Conservation (phyloP, 2,888 invertebrate species). For the Lasioglossum vierecki region DNA sequence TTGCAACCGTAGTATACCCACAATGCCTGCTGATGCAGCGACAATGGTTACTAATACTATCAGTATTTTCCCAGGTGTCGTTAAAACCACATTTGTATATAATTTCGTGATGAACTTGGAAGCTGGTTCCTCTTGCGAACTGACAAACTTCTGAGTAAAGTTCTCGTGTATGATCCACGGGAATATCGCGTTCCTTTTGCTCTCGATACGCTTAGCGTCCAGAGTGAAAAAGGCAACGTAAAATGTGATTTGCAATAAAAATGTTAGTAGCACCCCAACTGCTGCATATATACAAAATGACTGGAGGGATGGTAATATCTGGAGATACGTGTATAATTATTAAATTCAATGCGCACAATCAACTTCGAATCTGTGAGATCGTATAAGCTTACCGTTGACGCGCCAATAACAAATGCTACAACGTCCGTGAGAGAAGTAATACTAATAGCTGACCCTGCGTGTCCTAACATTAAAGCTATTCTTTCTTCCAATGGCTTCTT, state of each 20-base stretch:
- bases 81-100: constrained; percentile 88
- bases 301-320: constrained; percentile 91
- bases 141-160: constrained; percentile 85
- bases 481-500: constrained; percentile 87
- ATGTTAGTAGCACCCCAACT: constrained; percentile 90
- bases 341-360: constrained; percentile 2
- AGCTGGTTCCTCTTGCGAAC: constrained; percentile 85
- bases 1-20: constrained; percentile 87
- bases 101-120: constrained; percentile 86
- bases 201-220: constrained; percentile 88
- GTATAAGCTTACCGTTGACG: constrained; percentile 87
- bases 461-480: constrained; percentile 89
- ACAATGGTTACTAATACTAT: constrained; percentile 87
- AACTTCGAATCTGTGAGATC: neutral
- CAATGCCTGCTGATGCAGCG: constrained; percentile 87
- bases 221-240: constrained; percentile 91
- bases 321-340: constrained; percentile 66
- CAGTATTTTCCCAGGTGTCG: constrained; percentile 87
- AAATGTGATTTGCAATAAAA: constrained; percentile 91
- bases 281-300: constrained; percentile 94
- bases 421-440: constrained; percentile 94
- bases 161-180: constrained; percentile 88
- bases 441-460: constrained; percentile 93
- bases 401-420: constrained; percentile 91
- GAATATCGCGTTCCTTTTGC: constrained; percentile 87